Evolutionary conservation across 2,888 invertebrate genomes (phyloP).

Genomic region (Diogma glabrata): DNA sequence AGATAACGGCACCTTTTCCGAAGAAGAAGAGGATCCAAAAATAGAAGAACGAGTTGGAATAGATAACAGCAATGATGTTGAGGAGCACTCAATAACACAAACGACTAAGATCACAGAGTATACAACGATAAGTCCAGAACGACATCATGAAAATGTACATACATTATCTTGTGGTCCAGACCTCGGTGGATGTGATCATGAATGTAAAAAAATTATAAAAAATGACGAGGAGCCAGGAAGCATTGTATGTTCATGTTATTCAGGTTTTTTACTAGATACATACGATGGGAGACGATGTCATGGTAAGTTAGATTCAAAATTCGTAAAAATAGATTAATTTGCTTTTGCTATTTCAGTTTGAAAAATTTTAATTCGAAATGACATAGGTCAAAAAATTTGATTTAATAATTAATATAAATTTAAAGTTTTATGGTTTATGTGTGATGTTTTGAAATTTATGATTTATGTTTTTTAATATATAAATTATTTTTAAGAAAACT

Average conservation of each 20-base stretch:
- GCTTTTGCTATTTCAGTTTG: too few relatives aligned
- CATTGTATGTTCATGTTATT: slow-evolving; percentile 30
- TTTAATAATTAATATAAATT: too few relatives aligned
- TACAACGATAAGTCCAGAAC: slow-evolving; percentile 2
- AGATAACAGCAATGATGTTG: background rate
- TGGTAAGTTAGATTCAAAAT: slow-evolving; percentile 25
- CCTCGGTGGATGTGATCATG: slow-evolving; percentile 41
- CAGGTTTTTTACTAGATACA: slow-evolving; percentile 38
- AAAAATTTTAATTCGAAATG: too few relatives aligned
- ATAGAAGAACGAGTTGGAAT: too few relatives aligned
- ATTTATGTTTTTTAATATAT: too few relatives aligned
- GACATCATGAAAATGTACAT: background rate
- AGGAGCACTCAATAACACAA: slow-evolving; percentile 6
- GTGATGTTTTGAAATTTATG: too few relatives aligned
- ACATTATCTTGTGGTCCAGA: slow-evolving; percentile 32
- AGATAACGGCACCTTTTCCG: slow-evolving; percentile 8
- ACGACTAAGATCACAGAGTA: too few relatives aligned
- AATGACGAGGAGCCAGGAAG: slow-evolving; percentile 32
- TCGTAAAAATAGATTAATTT: too few relatives aligned
- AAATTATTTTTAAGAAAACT: too few relatives aligned
- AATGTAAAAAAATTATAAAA: slow-evolving; percentile 33
- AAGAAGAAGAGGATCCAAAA: slow-evolving; percentile 23
- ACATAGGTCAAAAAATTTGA: too few relatives aligned
- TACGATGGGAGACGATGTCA: slow-evolving; percentile 32
- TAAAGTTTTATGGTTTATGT: too few relatives aligned